Conservation (phyloP, 2,888 invertebrate genomes). For the Clusia tigrina region DNA sequence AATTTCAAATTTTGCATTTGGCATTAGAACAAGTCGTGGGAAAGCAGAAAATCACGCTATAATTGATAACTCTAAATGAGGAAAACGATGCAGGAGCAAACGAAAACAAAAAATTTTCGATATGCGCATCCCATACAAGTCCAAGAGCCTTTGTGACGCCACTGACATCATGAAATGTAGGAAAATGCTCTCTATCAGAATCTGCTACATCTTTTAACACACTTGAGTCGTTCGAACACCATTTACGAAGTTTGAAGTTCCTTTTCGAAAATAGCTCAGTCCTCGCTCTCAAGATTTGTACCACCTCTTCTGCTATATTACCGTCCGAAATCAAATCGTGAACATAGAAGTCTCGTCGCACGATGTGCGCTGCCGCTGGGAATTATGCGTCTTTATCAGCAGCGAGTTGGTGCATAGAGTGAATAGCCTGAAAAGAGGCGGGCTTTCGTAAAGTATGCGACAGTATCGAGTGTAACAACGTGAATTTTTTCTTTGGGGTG, state of each 20-base stretch:
- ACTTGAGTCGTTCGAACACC: conserved; percentile 14
- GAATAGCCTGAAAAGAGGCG: conserved; percentile 27
- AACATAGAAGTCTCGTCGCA: conserved; percentile 38
- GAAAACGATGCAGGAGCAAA: conserved; percentile 13
- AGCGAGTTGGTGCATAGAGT: conserved; percentile 29
- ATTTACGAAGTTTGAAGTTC: conserved; percentile 20
- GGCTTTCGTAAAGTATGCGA: conserved; percentile 26
- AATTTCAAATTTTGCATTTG: conserved; percentile 13
- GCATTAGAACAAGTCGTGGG: conserved; percentile 19
- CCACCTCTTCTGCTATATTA: conserved; percentile 20
- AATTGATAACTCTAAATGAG: background rate
- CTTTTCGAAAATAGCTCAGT: conserved; percentile 5
- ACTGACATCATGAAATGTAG: conserved; percentile 28
- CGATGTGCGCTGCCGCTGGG: conserved; percentile 33
- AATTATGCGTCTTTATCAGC: conserved; percentile 48
- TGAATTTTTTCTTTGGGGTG: conserved; percentile 19
- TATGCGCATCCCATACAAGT: conserved; percentile 23
- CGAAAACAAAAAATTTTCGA: conserved; percentile 26
- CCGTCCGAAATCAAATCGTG: conserved; percentile 37
- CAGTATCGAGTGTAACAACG: conserved; percentile 19
- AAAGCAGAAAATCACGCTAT: conserved; percentile 10
- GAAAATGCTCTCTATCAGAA: conserved; percentile 20
- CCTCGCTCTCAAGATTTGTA: conserved; percentile 11
- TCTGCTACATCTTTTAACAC: conserved; percentile 22
- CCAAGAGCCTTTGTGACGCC: conserved; percentile 29